phyloP scores from a whole-genome alignment of 1,140 invertebrate species.

The Cyrtorhinus lividipennis region DNA sequence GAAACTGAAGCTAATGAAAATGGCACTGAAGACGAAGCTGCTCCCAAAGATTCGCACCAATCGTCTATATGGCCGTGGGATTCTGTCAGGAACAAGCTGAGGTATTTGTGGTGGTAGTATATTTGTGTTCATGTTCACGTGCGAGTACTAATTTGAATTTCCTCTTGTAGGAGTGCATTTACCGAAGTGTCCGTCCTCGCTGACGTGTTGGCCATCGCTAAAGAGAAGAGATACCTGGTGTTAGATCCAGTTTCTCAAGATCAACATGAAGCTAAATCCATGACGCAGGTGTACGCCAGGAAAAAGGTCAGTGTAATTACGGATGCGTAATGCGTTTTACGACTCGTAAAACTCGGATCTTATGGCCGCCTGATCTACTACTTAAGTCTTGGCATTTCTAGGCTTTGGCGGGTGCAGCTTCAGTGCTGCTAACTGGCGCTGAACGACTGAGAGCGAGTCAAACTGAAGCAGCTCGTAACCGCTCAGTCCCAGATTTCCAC shows the following conservation, averaged over 20 bases:
- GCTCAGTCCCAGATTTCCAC: conserved; percentile 75
- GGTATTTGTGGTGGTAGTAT: conserved; percentile 27
- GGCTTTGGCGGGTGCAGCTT: conserved; percentile 65
- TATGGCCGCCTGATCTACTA: too few relatives aligned
- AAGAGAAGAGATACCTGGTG: conserved; percentile 88
- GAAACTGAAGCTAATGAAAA: conserved; percentile 33
- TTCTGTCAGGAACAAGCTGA: conserved; percentile 74
- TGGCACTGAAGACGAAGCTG: conserved; percentile 40
- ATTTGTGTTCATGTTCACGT: conserved; percentile 22
- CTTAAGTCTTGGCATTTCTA: too few relatives aligned
- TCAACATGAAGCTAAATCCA: conserved; percentile 59
- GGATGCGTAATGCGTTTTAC: too few relatives aligned
- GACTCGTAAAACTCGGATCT: too few relatives aligned
- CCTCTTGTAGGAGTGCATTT: conserved; percentile 47
- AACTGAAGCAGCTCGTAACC: conserved; percentile 56
- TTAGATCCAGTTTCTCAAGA: conserved; percentile 84
- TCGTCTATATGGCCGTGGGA: conserved; percentile 88
- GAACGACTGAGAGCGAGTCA: conserved; percentile 70
- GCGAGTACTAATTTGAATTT: not conserved
- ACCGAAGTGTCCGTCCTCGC: conserved; percentile 86
- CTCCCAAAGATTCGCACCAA: conserved; percentile 69
- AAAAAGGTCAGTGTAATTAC: conserved; percentile 70
- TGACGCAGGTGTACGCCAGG: conserved; percentile 77
- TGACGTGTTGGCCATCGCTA: conserved; percentile 82
- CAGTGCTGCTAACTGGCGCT: conserved; percentile 64